Evolutionary conservation across 1,140 invertebrate species (phyloP).

Genomic region (Sycophila sp.): DNA sequence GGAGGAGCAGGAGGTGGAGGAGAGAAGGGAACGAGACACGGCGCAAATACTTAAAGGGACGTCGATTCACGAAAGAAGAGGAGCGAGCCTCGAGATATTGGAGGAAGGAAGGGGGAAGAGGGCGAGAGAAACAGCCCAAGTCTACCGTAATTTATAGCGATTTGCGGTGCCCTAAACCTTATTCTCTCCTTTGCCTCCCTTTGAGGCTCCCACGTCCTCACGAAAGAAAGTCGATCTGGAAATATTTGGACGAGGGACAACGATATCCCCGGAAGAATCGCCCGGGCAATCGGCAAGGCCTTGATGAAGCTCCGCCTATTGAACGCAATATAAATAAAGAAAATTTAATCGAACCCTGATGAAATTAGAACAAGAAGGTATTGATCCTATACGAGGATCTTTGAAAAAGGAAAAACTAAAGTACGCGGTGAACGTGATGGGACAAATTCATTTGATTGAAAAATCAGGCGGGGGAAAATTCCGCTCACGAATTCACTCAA

Average conservation of each 20-base stretch:
- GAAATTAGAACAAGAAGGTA: not conserved
- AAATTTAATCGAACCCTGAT: too few relatives aligned
- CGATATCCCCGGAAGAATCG: too few relatives aligned
- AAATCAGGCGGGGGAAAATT: too few relatives aligned
- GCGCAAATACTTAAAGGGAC: not conserved
- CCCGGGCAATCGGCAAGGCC: too few relatives aligned
- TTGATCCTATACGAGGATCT: too few relatives aligned
- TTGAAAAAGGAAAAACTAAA: too few relatives aligned
- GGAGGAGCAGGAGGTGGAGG: too few relatives aligned
- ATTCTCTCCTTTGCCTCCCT: not conserved
- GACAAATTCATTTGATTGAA: too few relatives aligned
- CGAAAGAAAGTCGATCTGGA: conserved; percentile 13
- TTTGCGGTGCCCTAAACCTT: not conserved
- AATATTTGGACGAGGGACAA: not conserved
- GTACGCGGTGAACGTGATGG: too few relatives aligned
- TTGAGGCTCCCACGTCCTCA: not conserved
- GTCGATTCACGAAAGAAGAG: not conserved
- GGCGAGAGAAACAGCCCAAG: not conserved
- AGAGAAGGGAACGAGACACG: not conserved
- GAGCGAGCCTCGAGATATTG: not conserved
- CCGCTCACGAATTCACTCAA: not conserved
- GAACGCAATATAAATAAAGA: too few relatives aligned
- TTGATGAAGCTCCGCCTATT: too few relatives aligned
- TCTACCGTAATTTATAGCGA: not conserved
- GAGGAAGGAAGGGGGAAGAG: not conserved